Percentiles rank a stretch among this genome's conserved stretches.
These are phyloP conservation scores for Hemicentrotus pulcherrimus DNA, from an alignment of 35 echinoderm and acorn worm genomes.

Conservation along the genomic window DNA sequence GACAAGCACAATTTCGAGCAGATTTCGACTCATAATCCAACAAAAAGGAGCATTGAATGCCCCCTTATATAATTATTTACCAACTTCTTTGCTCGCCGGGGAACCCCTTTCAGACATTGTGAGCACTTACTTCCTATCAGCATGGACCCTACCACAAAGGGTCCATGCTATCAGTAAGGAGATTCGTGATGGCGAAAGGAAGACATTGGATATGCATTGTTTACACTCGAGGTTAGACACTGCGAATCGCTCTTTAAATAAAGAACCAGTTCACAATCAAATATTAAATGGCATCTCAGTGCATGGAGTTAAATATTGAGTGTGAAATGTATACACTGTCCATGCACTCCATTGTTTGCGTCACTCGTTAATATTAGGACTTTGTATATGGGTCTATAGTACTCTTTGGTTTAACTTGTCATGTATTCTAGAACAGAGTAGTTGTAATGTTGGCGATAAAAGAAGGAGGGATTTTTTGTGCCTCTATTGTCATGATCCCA, in stretches of 20 bases:
- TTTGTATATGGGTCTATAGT: too few relatives aligned
- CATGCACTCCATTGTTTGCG: too few relatives aligned
- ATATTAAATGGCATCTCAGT: not conserved
- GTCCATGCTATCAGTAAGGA: too few relatives aligned
- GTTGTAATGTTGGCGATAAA: too few relatives aligned
- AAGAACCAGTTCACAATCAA: not conserved
- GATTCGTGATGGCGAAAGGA: not conserved
- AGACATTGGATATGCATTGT: not conserved
- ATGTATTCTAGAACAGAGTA: too few relatives aligned
- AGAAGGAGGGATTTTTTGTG: too few relatives aligned
- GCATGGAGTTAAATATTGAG: not conserved
- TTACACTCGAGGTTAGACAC: not conserved
- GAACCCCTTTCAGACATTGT: not conserved
- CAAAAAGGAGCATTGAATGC: not conserved
- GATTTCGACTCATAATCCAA: not conserved
- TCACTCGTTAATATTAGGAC: too few relatives aligned
- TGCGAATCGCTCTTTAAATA: not conserved
- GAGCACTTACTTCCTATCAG: not conserved
- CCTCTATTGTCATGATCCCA: too few relatives aligned
- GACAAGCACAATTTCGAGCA: not conserved
- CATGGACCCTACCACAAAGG: too few relatives aligned
- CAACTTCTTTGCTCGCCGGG: not conserved
- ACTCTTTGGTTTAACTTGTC: too few relatives aligned
- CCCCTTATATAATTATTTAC: not conserved
- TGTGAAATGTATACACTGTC: too few relatives aligned